Conservation (phyloP, 2,888 invertebrate species). For the Melinopterus prodromus region DNA sequence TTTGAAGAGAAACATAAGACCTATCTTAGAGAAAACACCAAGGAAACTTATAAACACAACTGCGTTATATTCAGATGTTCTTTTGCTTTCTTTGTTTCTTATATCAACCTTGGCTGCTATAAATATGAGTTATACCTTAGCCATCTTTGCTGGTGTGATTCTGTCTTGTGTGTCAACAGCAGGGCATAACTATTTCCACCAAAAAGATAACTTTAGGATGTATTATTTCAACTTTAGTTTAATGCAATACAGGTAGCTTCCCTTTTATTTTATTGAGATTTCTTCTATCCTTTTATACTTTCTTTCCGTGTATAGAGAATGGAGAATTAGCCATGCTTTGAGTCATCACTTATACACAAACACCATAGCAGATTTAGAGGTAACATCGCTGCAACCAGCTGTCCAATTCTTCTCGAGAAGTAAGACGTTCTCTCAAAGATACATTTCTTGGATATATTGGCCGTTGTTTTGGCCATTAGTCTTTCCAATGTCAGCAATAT, state of each 20-base stretch:
- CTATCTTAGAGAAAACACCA: slow-evolving; percentile 66
- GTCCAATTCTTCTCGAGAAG: slow-evolving; percentile 70
- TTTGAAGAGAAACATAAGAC: slow-evolving; percentile 68
- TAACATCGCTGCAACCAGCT: slow-evolving; percentile 73
- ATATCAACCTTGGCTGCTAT: too few relatives aligned
- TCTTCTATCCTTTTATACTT: too few relatives aligned
- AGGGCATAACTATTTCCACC: slow-evolving; percentile 79
- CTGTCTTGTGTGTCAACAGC: slow-evolving; percentile 61
- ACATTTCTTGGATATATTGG: slow-evolving; percentile 64
- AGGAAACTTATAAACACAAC: slow-evolving; percentile 54
- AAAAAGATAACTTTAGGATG: slow-evolving; percentile 76
- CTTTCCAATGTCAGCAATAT: slow-evolving; percentile 28
- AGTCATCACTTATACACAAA: slow-evolving; percentile 84
- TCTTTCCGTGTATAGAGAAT: too few relatives aligned
- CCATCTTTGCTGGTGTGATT: slow-evolving; percentile 58
- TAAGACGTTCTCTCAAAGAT: slow-evolving; percentile 63
- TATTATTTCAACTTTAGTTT: slow-evolving; percentile 73
- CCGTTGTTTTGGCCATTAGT: slow-evolving; percentile 52
- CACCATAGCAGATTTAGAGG: slow-evolving; percentile 77
- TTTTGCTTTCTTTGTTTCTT: too few relatives aligned
- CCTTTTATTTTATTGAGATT: too few relatives aligned
- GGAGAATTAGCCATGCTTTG: slow-evolving; percentile 77
- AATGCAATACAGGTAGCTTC: too few relatives aligned
- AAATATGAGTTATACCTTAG: too few relatives aligned
- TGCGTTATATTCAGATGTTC: slow-evolving; percentile 53